Percentiles rank a stretch among this genome's conserved stretches.
Evolutionary conservation across 2,797 vertebrate genomes (phyloP).

Genomic region (Amphiprion clarkii): DNA sequence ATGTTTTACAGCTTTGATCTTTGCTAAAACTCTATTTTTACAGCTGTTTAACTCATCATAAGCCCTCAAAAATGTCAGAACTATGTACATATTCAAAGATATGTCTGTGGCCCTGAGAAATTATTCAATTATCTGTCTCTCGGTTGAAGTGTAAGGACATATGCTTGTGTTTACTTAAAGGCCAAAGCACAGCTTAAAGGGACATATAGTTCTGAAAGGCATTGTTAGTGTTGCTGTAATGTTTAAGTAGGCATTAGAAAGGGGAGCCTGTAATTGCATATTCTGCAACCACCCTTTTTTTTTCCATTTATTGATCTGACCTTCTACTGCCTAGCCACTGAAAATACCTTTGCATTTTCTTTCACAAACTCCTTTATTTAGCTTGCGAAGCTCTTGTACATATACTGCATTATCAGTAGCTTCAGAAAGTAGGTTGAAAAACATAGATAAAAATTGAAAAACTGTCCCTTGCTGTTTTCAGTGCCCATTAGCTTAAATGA

Average conservation of each 20-base stretch:
- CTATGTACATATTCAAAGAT: constrained; percentile 29
- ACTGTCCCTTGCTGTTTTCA: not conserved
- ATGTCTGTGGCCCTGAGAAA: constrained; percentile 19
- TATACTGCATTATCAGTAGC: constrained; percentile 29
- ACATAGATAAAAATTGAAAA: not conserved
- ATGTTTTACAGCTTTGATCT: constrained; percentile 8
- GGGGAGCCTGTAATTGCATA: constrained; percentile 58
- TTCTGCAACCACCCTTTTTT: constrained; percentile 69
- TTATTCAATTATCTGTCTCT: constrained; percentile 13
- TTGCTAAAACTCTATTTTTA: constrained; percentile 5
- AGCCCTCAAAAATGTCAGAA: constrained; percentile 21
- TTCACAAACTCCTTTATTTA: constrained; percentile 37
- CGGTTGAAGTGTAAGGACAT: constrained; percentile 39
- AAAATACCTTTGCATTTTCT: constrained; percentile 67
- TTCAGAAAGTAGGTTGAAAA: constrained; percentile 31
- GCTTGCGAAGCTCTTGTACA: constrained; percentile 35
- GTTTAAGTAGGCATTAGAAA: constrained; percentile 69
- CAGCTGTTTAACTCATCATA: constrained; percentile 13
- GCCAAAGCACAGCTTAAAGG: constrained; percentile 31
- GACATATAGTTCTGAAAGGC: constrained; percentile 39
- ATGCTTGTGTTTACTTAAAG: constrained; percentile 52
- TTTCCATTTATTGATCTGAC: constrained; percentile 83
- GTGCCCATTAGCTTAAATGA: not conserved
- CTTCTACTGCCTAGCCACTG: constrained; percentile 75
- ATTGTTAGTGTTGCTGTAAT: constrained; percentile 66